A percentile compares a stretch with the other conserved stretches of the same genome.
phyloP scores from a whole-genome alignment of 1,140 invertebrate genomes.

The Potamilus streckersoni region DNA sequence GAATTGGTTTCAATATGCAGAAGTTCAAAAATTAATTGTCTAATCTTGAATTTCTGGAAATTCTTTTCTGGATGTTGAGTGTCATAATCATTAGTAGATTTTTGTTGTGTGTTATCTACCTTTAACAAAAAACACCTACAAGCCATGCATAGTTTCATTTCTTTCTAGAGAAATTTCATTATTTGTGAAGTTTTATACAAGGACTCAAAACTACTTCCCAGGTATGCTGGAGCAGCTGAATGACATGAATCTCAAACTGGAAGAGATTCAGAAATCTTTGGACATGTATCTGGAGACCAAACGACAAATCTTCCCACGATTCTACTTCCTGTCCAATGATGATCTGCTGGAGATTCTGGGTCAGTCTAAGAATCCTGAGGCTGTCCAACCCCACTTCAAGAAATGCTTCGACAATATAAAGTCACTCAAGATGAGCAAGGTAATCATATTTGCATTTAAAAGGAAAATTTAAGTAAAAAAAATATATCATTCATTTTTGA shows the following conservation, averaged over 20 bases:
- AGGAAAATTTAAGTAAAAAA: background rate
- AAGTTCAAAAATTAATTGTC: no score
- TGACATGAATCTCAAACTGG: constrained; percentile 67
- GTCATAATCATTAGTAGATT: no score
- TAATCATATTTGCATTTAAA: constrained; percentile 16
- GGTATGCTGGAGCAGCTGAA: constrained; percentile 64
- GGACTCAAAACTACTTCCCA: constrained; percentile 17
- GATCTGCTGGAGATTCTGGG: constrained; percentile 69
- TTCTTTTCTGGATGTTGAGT: no score
- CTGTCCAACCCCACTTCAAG: constrained; percentile 67
- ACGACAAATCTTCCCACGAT: constrained; percentile 68
- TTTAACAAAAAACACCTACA: no score
- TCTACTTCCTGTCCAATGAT: constrained; percentile 70
- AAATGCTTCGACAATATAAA: constrained; percentile 70
- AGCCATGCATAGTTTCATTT: no score
- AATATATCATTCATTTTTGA: background rate
- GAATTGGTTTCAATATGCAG: no score
- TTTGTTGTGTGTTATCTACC: no score
- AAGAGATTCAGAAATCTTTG: constrained; percentile 69
- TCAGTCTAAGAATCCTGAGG: constrained; percentile 67
- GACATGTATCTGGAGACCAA: constrained; percentile 70
- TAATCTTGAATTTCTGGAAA: no score
- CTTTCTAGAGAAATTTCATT: no score
- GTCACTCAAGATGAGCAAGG: constrained; percentile 65
- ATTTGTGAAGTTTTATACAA: background rate